Percentiles rank a stretch among this genome's conserved stretches.
Evolutionary conservation across 2,113 vertebrate species (phyloP).

Genomic region (Pterocles burchelli): DNA sequence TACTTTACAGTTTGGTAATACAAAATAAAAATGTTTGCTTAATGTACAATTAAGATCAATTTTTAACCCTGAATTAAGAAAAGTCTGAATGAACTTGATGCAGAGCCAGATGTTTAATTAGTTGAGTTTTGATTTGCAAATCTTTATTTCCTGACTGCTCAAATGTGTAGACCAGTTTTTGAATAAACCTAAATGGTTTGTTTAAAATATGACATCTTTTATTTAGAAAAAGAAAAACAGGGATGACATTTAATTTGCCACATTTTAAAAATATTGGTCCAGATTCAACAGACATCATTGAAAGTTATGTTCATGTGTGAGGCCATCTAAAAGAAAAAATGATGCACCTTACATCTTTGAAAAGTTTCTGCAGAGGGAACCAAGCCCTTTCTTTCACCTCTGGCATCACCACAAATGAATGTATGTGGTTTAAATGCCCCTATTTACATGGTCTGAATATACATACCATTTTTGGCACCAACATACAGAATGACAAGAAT

Average conservation of each 20-base stretch:
- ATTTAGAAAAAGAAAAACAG: not conserved
- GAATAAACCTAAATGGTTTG: not conserved
- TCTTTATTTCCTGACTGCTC: not conserved
- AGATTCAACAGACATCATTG: not conserved
- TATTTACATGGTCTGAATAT: not conserved
- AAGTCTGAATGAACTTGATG: not conserved
- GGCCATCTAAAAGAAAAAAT: not conserved
- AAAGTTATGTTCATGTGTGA: not conserved
- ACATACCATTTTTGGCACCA: not conserved
- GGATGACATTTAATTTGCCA: not conserved
- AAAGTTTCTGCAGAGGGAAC: not conserved
- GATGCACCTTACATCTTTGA: not conserved
- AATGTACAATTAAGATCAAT: not conserved
- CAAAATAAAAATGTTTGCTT: slow-evolving; percentile 7
- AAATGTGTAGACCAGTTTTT: not conserved
- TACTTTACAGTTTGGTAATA: slow-evolving; percentile 45
- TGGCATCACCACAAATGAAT: not conserved
- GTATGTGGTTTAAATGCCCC: not conserved
- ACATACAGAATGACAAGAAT: not conserved
- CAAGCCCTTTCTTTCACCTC: not conserved
- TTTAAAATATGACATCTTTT: not conserved
- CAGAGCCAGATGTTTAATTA: not conserved
- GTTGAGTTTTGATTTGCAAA: slow-evolving; percentile 11
- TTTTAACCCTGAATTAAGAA: slow-evolving; percentile 1
- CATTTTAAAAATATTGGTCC: not conserved